Conservation (phyloP, 2,888 invertebrate species). For the Lottia gigantea region DNA sequence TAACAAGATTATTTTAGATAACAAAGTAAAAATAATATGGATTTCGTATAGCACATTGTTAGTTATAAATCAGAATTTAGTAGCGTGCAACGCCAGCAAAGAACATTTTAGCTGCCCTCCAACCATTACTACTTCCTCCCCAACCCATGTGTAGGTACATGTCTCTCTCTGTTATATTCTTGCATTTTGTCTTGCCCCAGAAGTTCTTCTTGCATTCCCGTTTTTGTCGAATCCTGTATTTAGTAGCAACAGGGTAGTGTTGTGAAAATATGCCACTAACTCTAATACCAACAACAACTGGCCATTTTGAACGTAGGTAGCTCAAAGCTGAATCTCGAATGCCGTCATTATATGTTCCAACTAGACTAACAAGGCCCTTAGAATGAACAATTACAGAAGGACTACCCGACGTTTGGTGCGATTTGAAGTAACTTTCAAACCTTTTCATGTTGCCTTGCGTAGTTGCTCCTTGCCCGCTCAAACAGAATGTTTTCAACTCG, state of each 20-base stretch:
- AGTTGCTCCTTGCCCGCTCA: constrained; percentile 21
- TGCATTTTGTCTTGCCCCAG: constrained; percentile 18
- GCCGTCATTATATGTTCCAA: constrained; percentile 21
- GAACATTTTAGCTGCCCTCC: constrained; percentile 24
- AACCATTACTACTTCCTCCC: constrained; percentile 24
- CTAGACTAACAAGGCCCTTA: constrained; percentile 1
- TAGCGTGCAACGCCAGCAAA: constrained; percentile 24
- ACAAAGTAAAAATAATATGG: no score
- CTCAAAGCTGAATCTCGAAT: constrained; percentile 14
- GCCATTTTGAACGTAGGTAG: constrained; percentile 23
- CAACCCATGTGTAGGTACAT: constrained; percentile 31
- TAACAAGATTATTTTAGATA: no score
- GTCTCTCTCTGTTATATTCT: constrained; percentile 17
- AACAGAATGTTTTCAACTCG: constrained; percentile 22
- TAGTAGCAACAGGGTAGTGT: constrained; percentile 30
- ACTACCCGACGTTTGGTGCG: constrained; percentile 12
- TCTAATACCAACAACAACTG: constrained; percentile 24
- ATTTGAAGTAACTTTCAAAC: constrained; percentile 22
- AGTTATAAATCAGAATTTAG: neutral
- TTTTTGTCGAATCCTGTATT: constrained; percentile 19
- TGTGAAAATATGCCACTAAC: constrained; percentile 23
- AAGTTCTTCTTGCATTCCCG: constrained; percentile 17
- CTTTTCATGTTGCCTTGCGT: constrained; percentile 21
- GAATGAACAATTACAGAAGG: constrained; percentile 11
- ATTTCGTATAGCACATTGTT: no score